A percentile compares a stretch with the other conserved stretches of the same genome.
Evolutionary conservation across 2,113 vertebrate genomes (phyloP).

Genomic region (Urocynchramus pylzowi): DNA sequence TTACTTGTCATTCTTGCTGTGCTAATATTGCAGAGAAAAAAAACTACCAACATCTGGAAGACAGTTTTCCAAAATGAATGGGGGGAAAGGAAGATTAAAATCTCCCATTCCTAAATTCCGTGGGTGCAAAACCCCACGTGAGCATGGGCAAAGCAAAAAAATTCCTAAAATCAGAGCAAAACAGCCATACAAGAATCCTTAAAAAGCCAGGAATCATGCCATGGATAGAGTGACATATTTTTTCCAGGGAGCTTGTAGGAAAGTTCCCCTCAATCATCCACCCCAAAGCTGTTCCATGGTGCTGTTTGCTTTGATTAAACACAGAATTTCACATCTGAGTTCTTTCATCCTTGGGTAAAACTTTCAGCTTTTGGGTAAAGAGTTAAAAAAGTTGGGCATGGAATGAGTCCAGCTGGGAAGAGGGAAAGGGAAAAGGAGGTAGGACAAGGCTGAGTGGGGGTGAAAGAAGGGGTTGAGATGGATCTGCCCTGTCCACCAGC

Average conservation of each 20-base stretch:
- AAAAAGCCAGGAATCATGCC: neutral
- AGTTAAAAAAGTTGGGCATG: neutral
- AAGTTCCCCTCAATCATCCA: neutral
- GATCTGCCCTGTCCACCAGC: neutral
- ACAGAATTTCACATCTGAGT: neutral
- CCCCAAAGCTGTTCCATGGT: neutral
- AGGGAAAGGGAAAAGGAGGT: neutral
- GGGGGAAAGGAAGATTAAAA: neutral
- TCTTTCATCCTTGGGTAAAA: neutral
- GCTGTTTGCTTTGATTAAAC: neutral
- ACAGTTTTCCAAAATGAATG: neutral
- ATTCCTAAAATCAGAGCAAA: neutral
- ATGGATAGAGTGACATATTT: accelerated
- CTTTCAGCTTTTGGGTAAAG: neutral
- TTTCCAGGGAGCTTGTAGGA: neutral
- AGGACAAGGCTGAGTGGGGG: neutral
- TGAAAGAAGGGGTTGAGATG: neutral
- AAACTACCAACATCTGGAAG: neutral
- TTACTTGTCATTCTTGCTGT: neutral
- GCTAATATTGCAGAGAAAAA: neutral
- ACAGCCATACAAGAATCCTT: neutral
- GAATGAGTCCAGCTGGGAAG: neutral
- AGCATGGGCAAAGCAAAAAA: neutral
- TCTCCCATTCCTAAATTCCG: neutral
- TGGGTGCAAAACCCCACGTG: neutral